Evolutionary conservation across 2,113 vertebrate species (phyloP).

Genomic region (Pollachius pollachius): DNA sequence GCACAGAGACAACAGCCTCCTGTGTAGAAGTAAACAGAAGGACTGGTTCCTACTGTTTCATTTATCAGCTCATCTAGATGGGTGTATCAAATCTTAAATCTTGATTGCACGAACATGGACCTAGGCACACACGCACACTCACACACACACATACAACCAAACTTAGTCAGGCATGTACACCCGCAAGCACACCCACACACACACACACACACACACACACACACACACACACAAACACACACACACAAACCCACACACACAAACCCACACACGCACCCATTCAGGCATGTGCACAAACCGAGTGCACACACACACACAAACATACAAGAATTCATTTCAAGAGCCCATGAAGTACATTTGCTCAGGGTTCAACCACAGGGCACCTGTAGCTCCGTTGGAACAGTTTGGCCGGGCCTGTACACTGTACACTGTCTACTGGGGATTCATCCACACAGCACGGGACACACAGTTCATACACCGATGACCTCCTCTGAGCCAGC

Average conservation of each 20-base stretch:
- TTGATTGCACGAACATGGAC: neutral
- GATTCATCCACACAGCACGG: conserved; percentile 5
- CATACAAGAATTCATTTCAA: no score
- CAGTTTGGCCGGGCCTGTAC: conserved; percentile 14
- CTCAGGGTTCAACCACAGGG: conserved; percentile 3
- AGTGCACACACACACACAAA: no score
- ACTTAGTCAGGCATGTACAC: neutral
- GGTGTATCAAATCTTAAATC: no score
- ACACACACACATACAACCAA: conserved; percentile 12
- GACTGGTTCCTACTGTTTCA: no score
- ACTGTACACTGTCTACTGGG: neutral
- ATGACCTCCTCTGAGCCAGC: neutral
- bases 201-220: neutral
- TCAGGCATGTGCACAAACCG: no score
- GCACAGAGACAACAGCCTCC: neutral
- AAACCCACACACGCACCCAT: no score
- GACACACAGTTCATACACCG: neutral
- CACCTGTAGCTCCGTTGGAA: conserved; percentile 31
- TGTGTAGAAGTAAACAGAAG: no score
- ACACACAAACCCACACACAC: no score
- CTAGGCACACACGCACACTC: neutral
- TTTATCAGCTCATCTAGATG: neutral
- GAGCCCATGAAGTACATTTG: neutral
- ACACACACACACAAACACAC: no score
- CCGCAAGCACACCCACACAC: neutral